Evolutionary conservation across 2,113 vertebrate genomes (phyloP).

Genomic region (Chaetodon auriga): DNA sequence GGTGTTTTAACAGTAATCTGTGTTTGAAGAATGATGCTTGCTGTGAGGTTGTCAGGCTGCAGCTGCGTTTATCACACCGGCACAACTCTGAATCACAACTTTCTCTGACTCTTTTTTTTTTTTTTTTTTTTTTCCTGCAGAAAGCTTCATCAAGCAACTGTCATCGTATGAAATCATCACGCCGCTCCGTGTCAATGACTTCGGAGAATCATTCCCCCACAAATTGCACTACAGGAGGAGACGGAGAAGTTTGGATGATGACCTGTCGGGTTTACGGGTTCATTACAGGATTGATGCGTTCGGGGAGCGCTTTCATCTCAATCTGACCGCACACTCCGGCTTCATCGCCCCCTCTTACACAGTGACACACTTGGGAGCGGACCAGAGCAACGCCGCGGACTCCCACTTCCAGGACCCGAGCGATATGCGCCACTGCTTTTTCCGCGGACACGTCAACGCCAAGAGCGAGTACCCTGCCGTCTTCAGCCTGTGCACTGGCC

Average conservation of each 20-base stretch:
- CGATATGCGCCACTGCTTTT: conserved; percentile 94
- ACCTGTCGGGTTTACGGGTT: conserved; percentile 78
- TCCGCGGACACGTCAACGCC: conserved; percentile 93
- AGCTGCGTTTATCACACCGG: background rate
- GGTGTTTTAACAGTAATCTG: background rate
- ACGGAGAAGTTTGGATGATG: conserved; percentile 85
- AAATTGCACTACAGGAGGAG: conserved; percentile 88
- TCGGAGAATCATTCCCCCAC: conserved; percentile 91
- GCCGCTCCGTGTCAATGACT: conserved; percentile 92
- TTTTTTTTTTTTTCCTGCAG: conserved; percentile 77
- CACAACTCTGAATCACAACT: background rate
- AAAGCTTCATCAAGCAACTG: conserved; percentile 89
- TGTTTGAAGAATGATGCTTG: conserved; percentile 12
- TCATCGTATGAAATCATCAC: conserved; percentile 93
- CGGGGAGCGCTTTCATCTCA: conserved; percentile 92
- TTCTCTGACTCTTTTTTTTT: background rate
- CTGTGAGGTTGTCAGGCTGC: background rate
- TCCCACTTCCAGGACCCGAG: conserved; percentile 42
- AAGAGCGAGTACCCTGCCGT: conserved; percentile 84
- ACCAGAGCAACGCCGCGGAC: conserved; percentile 50
- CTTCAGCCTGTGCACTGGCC: conserved; percentile 94
- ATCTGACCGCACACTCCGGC: conserved; percentile 90
- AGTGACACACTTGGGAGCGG: conserved; percentile 87
- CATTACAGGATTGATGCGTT: conserved; percentile 93
- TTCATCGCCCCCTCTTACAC: conserved; percentile 90